These are phyloP conservation scores for Saimiri boliviensis DNA, from an alignment of 2,113 vertebrate species.

Conservation along the genomic window DNA sequence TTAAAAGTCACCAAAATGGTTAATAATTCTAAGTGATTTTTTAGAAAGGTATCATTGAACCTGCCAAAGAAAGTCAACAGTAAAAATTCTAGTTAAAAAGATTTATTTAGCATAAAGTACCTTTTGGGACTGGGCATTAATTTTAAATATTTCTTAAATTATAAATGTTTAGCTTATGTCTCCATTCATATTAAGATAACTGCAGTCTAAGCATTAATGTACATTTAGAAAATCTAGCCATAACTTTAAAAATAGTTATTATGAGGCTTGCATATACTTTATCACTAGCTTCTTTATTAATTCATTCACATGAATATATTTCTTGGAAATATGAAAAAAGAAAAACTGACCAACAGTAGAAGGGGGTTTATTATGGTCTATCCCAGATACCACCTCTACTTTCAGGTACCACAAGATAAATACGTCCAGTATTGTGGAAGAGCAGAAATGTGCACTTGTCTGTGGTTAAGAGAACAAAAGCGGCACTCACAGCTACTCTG, in stretches of 20 bases:
- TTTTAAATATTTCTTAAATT: conserved; percentile 25
- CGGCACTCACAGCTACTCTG: neutral
- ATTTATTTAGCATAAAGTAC: neutral
- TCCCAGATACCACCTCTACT: neutral
- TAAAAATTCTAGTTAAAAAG: conserved; percentile 33
- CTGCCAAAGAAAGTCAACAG: neutral
- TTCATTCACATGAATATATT: neutral
- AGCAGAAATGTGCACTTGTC: neutral
- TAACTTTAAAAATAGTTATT: conserved; percentile 16
- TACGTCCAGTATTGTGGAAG: neutral
- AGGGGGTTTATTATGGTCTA: neutral
- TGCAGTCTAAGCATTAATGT: neutral
- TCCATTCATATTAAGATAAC: neutral
- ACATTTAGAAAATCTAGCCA: conserved; percentile 4
- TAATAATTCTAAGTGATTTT: neutral
- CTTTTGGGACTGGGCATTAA: neutral
- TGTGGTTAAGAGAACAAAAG: neutral
- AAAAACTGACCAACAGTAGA: neutral
- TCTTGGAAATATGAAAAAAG: neutral
- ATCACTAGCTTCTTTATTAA: neutral
- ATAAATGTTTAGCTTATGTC: neutral
- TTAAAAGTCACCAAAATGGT: neutral
- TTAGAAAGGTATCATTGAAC: neutral
- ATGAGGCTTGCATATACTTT: neutral
- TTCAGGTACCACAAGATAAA: neutral